Base-by-base conservation (phyloP, 2,113 vertebrate genomes). In the Eulemur macaco region DNA sequence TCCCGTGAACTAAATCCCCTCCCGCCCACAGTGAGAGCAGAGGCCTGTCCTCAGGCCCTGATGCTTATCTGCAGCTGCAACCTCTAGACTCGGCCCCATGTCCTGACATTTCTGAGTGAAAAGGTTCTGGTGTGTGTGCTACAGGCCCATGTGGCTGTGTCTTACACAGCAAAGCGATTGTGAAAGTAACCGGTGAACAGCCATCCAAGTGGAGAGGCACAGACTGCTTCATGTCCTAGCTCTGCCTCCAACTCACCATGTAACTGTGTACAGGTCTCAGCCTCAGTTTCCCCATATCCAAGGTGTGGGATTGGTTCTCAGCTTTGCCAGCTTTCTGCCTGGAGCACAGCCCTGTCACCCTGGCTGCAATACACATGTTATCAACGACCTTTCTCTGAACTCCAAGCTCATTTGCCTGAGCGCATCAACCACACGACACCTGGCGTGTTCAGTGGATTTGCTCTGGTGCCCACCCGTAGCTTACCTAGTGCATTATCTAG, bases 401-500 rank as follows among this genome's bases (percentile, higher is more conserved):
- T 45, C 39, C 25, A n/a, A 5, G 73, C 18, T 66, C 2, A 8
- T 34, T n/a, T 52, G n/a, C 42, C 58, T 6, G 34, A 45, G 50
- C 27, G 9, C 50, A 31, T 15, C 60, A 54, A 77, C 50, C 13
- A 6, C 74, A 4, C 52, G 3, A 1, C 25, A 34, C 6, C 86
- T 58, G 9, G 0, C 25, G 20, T 29, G 54, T 34, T 42, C 2
- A 1, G 20, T 14, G 45, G 18, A 3, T 74, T 71, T 86, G 17
- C 42, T 54, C 34, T 6, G 64, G 34, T 2, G 1, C 23, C 52
- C 39, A 29, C 21, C 34, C 13, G 54, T 0, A 1, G 18, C 45
- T 0, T 4, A 0, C 39, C 25, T 45, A 29, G 39, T 9, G 27
- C 42, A 9, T 2, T 2, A 14, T 13, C 58, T 4, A 20, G 20